Evolutionary conservation across 2,888 invertebrate species (phyloP).

Genomic region (Sphaerophoria rueppellii): DNA sequence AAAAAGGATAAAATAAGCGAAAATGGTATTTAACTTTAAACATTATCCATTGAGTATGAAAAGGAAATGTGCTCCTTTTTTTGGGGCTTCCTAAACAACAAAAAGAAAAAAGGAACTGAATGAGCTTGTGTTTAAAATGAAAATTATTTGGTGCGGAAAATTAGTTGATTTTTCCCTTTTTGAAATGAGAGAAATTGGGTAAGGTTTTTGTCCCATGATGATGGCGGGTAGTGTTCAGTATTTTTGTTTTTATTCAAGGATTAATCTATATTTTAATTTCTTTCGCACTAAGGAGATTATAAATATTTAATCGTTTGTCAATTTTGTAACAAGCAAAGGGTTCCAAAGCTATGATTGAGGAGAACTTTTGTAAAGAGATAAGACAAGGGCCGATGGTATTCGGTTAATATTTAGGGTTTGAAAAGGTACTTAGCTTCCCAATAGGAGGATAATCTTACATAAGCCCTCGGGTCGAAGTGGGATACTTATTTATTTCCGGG

Average conservation of each 20-base stretch:
- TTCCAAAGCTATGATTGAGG: not conserved
- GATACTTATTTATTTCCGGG: no score
- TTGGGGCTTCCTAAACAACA: not conserved
- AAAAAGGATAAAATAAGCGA: conserved; percentile 7
- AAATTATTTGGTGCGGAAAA: conserved; percentile 37
- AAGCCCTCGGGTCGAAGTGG: no score
- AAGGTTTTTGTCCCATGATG: not conserved
- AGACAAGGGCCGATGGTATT: no score
- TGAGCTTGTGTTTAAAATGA: conserved; percentile 15
- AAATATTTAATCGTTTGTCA: conserved; percentile 5
- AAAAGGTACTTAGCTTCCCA: no score
- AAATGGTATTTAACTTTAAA: conserved; percentile 4
- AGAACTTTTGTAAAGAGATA: no score
- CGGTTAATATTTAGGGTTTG: no score
- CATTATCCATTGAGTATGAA: not conserved
- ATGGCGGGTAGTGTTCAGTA: not conserved
- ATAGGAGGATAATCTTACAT: no score
- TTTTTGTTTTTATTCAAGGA: not conserved
- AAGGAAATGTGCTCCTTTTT: not conserved
- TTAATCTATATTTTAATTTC: not conserved
- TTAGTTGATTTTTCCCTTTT: conserved; percentile 14
- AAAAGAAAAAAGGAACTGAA: not conserved
- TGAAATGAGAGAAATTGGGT: not conserved
- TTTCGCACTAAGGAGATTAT: conserved; percentile 5
- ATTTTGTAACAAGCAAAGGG: not conserved